phyloP scores from a whole-genome alignment of 2,888 invertebrate species.

The Patella ulyssiponensis region DNA sequence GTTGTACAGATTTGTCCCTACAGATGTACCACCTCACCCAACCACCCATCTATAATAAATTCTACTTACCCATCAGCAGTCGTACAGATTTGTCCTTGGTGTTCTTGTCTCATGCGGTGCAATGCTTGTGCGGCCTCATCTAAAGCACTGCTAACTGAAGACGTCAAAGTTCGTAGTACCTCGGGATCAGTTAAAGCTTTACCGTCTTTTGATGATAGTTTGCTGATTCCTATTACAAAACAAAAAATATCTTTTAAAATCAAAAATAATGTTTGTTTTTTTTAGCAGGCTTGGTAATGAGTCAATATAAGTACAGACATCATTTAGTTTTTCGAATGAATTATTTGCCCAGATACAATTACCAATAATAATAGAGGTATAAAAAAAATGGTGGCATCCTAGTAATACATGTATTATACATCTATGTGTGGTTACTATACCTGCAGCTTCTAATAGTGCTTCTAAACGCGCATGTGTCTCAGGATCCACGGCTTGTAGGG shows the following conservation, averaged over 20 bases:
- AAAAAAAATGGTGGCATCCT: no score
- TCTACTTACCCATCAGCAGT: constrained; percentile 34
- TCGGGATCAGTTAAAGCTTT: constrained; percentile 87
- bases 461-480: constrained; percentile 92
- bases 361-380: no score
- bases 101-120: constrained; percentile 94
- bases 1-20: no score
- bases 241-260: no score
- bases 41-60: background rate
- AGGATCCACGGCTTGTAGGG: constrained; percentile 74
- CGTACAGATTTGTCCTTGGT: constrained; percentile 75
- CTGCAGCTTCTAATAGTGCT: constrained; percentile 94
- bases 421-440: constrained; percentile 69
- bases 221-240: constrained; percentile 80
- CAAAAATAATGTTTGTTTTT: background rate
- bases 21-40: background rate
- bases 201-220: constrained; percentile 79
- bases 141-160: constrained; percentile 92
- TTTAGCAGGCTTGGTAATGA: no score
- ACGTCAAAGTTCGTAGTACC: constrained; percentile 87
- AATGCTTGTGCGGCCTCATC: constrained; percentile 97
- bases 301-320: no score
- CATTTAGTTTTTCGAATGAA: background rate
- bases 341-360: background rate
- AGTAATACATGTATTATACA: no score